Evolutionary conservation across 1,140 invertebrate genomes (phyloP), one percentile per base, ranked within the genome.

Genomic region (Papilio helenus): DNA sequence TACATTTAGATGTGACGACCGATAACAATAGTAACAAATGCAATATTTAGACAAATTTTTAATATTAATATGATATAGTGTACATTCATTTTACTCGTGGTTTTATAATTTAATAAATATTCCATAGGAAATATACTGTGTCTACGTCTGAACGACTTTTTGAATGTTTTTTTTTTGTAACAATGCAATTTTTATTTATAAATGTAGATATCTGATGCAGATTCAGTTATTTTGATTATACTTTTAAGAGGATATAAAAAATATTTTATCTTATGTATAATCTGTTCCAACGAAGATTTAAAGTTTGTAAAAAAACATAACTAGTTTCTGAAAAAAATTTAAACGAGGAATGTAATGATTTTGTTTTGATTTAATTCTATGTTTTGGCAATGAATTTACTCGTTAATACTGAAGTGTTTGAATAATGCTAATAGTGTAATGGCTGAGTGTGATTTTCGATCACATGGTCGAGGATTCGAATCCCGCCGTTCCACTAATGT

Each of bases 81-180:
- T 91, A 83, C 81, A 89, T 87, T 85, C 86, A 88, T 90, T 91
- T 88, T 87, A 87, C 83, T 88, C 83, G 84, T 82, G 83, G 81
- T 85, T 68, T 87, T 88, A 82, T 88, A 86, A 87, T 82, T 85
- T 83, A 79, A 82, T 85, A 85, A 84, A 84, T 87, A 88, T 87
- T 89, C 85, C 86, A 88, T 85, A 86, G 81, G 80, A 81, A 84
- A 83, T 85, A 86, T 86, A 85, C 84, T 81, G 81, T 84, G 87
- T 88, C 85, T 88, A 89, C 81, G 86, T 86, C 86, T 82, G 79
- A 79, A 81, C 85, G 90, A 88, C 84, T 89, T 92, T 87, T 92
- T 93, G 87, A 90, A 88, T 89, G 87, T 92, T 90, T 90, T 90
- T 93, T n/a, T n/a, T 90, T 89, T 89, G 84, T 92, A 91, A 88